phyloP scores from a whole-genome alignment of 35 echinoderm and acorn worm species.

The Apostichopus californicus region DNA sequence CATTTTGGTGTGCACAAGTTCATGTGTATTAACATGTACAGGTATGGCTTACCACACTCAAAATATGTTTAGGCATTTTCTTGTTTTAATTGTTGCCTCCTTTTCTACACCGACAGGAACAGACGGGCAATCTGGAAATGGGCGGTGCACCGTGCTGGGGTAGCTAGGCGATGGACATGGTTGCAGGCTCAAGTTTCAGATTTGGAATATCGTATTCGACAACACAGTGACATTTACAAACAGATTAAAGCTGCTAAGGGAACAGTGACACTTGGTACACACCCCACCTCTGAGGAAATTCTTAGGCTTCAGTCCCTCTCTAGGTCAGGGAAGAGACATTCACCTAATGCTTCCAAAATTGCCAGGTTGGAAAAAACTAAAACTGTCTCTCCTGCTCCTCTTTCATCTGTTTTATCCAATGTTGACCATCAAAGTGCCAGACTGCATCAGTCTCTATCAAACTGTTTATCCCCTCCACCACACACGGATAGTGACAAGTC shows the following conservation, averaged over 20 bases:
- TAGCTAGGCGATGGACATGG: slow-evolving; percentile 98
- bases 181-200: slow-evolving; percentile 95
- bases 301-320: slow-evolving; percentile 26
- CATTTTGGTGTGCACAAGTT: too few relatives aligned
- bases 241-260: slow-evolving; percentile 91
- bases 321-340: slow-evolving; percentile 72
- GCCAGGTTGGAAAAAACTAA: slow-evolving; percentile 72
- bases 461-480: slow-evolving; percentile 74
- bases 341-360: slow-evolving; percentile 86
- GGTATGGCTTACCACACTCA: too few relatives aligned
- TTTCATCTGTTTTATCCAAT: slow-evolving; percentile 84
- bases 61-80: too few relatives aligned
- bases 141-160: slow-evolving; percentile 83
- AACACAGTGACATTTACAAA: slow-evolving; percentile 91
- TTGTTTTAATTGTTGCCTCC: background rate
- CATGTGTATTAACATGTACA: too few relatives aligned
- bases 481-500: slow-evolving; percentile 25
- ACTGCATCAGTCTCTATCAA: slow-evolving; percentile 86
- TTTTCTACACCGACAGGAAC: slow-evolving; percentile 62
- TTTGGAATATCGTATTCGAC: slow-evolving; percentile 91
- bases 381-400: slow-evolving; percentile 74
- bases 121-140: slow-evolving; percentile 93
- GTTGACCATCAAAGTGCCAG: slow-evolving; percentile 96
- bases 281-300: slow-evolving; percentile 65
- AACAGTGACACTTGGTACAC: slow-evolving; percentile 76